phyloP scores from a whole-genome alignment of 2,797 vertebrate genomes.

The Phrynocephalus guinanensis region DNA sequence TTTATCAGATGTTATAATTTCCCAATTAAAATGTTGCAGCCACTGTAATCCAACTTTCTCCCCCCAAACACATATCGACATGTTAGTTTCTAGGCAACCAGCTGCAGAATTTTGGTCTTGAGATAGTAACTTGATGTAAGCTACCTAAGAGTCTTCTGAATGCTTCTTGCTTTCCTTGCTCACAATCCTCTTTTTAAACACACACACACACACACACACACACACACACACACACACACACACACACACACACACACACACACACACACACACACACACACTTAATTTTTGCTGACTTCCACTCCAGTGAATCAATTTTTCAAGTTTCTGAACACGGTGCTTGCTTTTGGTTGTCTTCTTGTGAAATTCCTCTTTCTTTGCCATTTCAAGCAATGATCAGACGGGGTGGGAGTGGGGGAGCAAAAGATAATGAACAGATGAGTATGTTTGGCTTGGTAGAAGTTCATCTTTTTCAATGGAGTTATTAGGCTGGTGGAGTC shows the following conservation, averaged over 20 bases:
- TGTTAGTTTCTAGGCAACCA: conserved; percentile 82
- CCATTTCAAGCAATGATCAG: not conserved
- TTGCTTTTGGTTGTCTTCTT: not conserved
- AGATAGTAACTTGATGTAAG: conserved; percentile 77
- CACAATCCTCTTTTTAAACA: conserved; percentile 34
- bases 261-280: conserved; percentile 14
- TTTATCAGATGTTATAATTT: conserved; percentile 69
- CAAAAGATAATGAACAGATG: not conserved
- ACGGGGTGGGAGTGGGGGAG: no score
- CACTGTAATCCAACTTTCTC: conserved; percentile 63
- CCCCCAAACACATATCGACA: conserved; percentile 22
- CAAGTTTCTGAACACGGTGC: not conserved
- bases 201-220: not conserved
- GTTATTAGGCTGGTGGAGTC: not conserved
- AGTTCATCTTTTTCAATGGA: not conserved
- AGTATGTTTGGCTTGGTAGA: not conserved
- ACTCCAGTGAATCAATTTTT: conserved; percentile 25
- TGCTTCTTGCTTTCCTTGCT: conserved; percentile 52
- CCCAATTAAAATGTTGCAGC: conserved; percentile 74
- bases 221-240: not conserved
- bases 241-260: no score
- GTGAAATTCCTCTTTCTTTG: not conserved
- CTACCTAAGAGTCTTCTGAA: conserved; percentile 60
- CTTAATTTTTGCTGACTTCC: conserved; percentile 22
- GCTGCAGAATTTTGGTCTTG: conserved; percentile 73